phyloP scores from a whole-genome alignment of 2,888 invertebrate species.

The Eurytoma californica region DNA sequence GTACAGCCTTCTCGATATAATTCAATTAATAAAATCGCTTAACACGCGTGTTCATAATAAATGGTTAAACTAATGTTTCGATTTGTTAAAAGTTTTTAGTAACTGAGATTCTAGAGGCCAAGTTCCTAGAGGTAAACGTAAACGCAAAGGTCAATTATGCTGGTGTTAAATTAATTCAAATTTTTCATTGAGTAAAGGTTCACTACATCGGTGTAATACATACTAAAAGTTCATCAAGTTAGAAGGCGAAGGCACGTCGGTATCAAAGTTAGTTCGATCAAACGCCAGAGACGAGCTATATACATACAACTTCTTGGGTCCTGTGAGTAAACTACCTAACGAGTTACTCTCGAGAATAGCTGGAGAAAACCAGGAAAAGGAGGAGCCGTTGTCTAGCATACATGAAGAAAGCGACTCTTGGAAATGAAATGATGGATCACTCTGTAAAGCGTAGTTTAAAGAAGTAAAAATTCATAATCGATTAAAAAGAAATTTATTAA shows the following conservation, averaged over 20 bases:
- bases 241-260: slow-evolving; percentile 30
- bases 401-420: background rate
- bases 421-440: slow-evolving; percentile 17
- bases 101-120: no score
- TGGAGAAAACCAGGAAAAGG: slow-evolving; percentile 19
- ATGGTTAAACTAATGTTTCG: no score
- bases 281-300: background rate
- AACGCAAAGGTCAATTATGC: no score
- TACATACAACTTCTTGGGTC: background rate
- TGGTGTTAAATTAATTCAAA: no score
- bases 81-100: no score
- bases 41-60: no score
- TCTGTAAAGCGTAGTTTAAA: no score
- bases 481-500: no score
- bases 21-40: no score
- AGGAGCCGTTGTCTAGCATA: background rate
- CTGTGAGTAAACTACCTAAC: slow-evolving; percentile 18
- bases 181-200: background rate
- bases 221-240: slow-evolving; percentile 23
- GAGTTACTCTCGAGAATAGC: slow-evolving; percentile 17
- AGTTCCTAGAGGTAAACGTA: no score
- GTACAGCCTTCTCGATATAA: no score
- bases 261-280: slow-evolving; percentile 46
- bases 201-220: slow-evolving; percentile 23
- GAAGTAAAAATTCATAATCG: no score